Evolutionary conservation across 2,888 invertebrate species (phyloP).

Genomic region (Limenitis camilla): DNA sequence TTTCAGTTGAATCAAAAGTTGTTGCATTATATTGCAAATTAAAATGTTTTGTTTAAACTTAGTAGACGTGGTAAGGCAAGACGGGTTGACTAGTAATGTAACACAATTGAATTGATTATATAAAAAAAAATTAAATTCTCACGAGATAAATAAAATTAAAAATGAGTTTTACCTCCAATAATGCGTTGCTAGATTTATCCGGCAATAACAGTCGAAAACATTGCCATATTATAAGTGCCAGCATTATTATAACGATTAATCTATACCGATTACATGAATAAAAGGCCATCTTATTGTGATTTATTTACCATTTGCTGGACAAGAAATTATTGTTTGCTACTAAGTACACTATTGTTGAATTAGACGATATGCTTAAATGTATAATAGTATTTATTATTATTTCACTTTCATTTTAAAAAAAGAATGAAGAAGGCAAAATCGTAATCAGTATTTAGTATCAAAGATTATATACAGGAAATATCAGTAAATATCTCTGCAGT

Average conservation of each 20-base stretch:
- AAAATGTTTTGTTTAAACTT: too few relatives aligned
- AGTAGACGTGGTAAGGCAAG: too few relatives aligned
- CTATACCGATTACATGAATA: conserved; percentile 63
- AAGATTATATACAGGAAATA: too few relatives aligned
- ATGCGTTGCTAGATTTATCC: conserved; percentile 34
- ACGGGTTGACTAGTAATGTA: too few relatives aligned
- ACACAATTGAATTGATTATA: not conserved
- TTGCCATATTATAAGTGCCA: conserved; percentile 65
- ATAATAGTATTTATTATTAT: too few relatives aligned
- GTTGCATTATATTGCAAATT: too few relatives aligned
- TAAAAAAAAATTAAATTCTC: not conserved
- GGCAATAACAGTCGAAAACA: conserved; percentile 28
- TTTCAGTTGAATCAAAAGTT: too few relatives aligned
- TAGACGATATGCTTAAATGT: not conserved
- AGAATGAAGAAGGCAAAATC: too few relatives aligned
- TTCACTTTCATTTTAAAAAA: too few relatives aligned
- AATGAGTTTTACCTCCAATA: conserved; percentile 42
- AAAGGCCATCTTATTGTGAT: conserved; percentile 45
- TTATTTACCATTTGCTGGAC: conserved; percentile 13
- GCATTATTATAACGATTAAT: conserved; percentile 53
- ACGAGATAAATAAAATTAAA: not conserved
- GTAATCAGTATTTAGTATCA: too few relatives aligned
- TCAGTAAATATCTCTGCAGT: too few relatives aligned
- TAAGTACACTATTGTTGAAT: not conserved
- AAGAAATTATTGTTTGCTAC: not conserved